These are phyloP conservation scores for Neelides folsomi DNA, from an alignment of 2,888 invertebrate species.

Conservation along the genomic window DNA sequence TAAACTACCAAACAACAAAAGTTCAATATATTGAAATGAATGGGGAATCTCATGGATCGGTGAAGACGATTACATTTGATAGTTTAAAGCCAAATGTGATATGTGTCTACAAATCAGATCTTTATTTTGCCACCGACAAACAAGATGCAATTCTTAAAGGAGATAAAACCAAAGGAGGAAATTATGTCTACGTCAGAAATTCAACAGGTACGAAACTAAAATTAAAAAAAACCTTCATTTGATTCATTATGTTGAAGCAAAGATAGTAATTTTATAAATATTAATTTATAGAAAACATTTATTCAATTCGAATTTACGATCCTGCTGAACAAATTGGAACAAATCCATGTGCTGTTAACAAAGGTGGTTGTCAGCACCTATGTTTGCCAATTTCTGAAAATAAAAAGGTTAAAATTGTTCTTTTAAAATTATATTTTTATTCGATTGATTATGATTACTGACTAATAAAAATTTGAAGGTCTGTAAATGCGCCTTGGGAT, in stretches of 20 bases:
- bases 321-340: conserved; percentile 48
- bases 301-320: conserved; percentile 47
- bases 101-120: conserved; percentile 49
- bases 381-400: conserved; percentile 52
- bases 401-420: conserved; percentile 43
- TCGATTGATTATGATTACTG: no score
- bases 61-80: conserved; percentile 35
- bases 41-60: conserved; percentile 35
- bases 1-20: conserved; percentile 39
- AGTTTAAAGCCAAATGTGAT: conserved; percentile 47
- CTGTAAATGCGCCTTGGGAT: conserved; percentile 68
- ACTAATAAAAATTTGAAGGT: no score
- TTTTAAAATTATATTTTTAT: no score
- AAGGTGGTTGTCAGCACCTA: conserved; percentile 54
- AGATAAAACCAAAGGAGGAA: conserved; percentile 46
- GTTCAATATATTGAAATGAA: conserved; percentile 50
- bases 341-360: conserved; percentile 46
- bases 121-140: conserved; percentile 53
- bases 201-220: conserved; percentile 43
- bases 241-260: not conserved
- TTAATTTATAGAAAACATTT: conserved; percentile 31
- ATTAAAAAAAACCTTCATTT: not conserved
- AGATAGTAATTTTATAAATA: not conserved
- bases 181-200: conserved; percentile 44
- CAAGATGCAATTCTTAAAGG: conserved; percentile 51